Conservation (phyloP, 1,140 invertebrate species). For the Leptestheria dahalacensis region DNA sequence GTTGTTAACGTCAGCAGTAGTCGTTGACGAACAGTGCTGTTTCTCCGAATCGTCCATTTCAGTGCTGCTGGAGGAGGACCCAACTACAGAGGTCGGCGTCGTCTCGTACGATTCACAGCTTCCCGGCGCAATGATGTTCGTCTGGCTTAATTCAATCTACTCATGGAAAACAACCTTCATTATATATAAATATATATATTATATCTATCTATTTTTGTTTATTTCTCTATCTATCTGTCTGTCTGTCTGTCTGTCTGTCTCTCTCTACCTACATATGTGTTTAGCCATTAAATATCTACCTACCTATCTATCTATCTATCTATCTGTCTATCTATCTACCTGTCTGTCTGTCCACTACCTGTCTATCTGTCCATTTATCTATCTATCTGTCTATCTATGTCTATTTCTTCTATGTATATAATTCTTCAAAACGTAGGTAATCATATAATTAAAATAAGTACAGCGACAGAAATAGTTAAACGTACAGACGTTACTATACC, state of each 20-base stretch:
- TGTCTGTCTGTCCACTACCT: too few species aligned
- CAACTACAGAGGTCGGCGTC: neutral
- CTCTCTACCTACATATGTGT: too few species aligned
- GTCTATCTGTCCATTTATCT: too few species aligned
- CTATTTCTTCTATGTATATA: too few species aligned
- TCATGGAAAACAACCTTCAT: neutral
- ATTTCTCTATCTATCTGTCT: too few species aligned
- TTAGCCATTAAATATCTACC: too few species aligned
- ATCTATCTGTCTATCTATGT: too few species aligned
- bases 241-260: too few species aligned
- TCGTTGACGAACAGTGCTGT: constrained; percentile 8
- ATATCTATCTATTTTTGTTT: too few species aligned
- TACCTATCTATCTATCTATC: too few species aligned
- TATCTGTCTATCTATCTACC: too few species aligned
- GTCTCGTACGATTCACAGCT: neutral
- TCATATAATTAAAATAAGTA: neutral
- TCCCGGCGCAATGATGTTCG: neutral
- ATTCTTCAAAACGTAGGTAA: neutral
- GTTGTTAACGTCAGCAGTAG: too few species aligned
- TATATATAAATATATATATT: neutral
- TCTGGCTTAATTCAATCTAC: neutral
- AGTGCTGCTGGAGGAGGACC: neutral
- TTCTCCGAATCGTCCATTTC: constrained; percentile 6
- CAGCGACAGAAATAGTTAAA: neutral
- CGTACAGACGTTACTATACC: constrained; percentile 1